Evolutionary conservation across 2,797 vertebrate genomes (phyloP).

Genomic region (Enteromius fasciolatus): DNA sequence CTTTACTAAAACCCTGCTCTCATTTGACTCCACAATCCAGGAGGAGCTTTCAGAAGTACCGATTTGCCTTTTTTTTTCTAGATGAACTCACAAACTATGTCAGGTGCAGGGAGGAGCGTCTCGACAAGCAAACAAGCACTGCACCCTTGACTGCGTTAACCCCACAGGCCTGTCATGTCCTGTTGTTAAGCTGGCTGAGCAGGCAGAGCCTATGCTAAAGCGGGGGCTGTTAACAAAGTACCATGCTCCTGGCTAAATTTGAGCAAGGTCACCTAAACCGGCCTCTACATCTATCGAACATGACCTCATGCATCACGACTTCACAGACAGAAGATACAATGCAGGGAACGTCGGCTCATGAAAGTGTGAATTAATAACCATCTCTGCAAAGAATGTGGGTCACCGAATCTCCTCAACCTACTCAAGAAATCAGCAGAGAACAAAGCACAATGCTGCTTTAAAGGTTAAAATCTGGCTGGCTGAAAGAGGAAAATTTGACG

Average conservation of each 20-base stretch:
- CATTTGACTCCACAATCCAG: slow-evolving; percentile 1
- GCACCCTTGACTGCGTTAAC: slow-evolving; percentile 72
- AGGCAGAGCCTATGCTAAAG: slow-evolving; percentile 55
- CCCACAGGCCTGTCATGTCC: slow-evolving; percentile 76
- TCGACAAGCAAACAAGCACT: slow-evolving; percentile 28
- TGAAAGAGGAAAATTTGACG: background rate
- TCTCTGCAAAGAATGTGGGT: slow-evolving; percentile 48
- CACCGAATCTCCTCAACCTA: slow-evolving; percentile 26
- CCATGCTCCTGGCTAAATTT: slow-evolving; percentile 63
- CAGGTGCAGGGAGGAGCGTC: slow-evolving; percentile 13
- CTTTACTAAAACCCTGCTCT: background rate
- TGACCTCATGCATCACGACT: slow-evolving; percentile 61
- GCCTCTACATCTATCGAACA: slow-evolving; percentile 67
- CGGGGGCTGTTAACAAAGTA: slow-evolving; percentile 56
- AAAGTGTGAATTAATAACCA: slow-evolving; percentile 41
- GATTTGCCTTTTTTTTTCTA: background rate
- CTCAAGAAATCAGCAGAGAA: slow-evolving; percentile 25
- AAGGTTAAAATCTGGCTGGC: slow-evolving; percentile 34
- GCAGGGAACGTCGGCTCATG: background rate
- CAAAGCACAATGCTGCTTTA: background rate
- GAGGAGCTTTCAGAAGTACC: background rate
- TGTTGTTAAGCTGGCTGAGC: slow-evolving; percentile 78
- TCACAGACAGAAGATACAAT: slow-evolving; percentile 37
- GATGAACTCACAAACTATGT: background rate
- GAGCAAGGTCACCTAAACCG: slow-evolving; percentile 56